phyloP scores from a whole-genome alignment of 2,113 vertebrate species.

The Rhodinocichla rosea region DNA sequence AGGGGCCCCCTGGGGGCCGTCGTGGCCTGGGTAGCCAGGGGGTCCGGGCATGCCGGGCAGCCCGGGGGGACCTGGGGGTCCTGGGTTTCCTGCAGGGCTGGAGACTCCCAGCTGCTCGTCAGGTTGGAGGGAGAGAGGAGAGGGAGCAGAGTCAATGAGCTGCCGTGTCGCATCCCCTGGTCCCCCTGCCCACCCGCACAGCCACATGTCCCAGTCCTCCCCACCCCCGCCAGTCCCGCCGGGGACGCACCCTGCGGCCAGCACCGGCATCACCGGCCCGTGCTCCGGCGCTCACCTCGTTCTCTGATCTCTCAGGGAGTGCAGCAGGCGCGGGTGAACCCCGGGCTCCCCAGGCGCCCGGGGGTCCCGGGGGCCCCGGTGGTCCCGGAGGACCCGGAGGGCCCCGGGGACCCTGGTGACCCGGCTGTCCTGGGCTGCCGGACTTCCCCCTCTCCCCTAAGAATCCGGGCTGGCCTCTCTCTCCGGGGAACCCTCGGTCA shows the following conservation, averaged over 20 bases:
- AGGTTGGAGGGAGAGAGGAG: neutral
- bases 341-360: neutral
- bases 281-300: neutral
- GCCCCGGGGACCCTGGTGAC: conserved; percentile 22
- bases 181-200: neutral
- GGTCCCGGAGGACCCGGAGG: neutral
- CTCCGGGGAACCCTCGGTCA: conserved; percentile 34
- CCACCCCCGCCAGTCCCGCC: rapidly evolving
- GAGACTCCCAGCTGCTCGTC: neutral
- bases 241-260: rapidly evolving
- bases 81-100: neutral
- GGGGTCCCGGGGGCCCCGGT: neutral
- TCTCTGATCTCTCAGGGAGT: neutral
- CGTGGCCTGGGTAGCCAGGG: conserved; percentile 26
- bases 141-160: neutral
- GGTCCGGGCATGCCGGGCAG: neutral
- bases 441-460: conserved; percentile 46
- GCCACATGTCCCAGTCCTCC: rapidly evolving
- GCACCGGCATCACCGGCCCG: rapidly evolving
- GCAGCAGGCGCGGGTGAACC: rapidly evolving
- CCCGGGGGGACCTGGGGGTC: conserved; percentile 18
- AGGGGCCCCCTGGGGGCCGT: conserved; percentile 31
- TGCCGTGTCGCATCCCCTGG: rapidly evolving
- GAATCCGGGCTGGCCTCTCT: conserved; percentile 40
- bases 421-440: conserved; percentile 27